Conservation (phyloP, 2,113 vertebrate species). For the Serilophus lunatus region DNA sequence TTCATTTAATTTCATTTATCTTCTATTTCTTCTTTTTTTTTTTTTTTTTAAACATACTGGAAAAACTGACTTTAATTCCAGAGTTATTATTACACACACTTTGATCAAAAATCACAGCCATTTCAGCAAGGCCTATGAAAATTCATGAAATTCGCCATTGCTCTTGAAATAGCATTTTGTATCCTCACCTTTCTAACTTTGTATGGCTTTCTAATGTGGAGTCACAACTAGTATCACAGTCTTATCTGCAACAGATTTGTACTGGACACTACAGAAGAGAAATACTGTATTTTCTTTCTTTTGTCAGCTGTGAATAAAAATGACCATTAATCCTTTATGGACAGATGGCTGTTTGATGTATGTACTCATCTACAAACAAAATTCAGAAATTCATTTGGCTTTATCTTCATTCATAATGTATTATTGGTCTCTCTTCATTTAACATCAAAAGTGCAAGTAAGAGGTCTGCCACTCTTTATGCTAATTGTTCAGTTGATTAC, state of each 20-base stretch:
- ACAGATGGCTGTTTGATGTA: slow-evolving; percentile 45
- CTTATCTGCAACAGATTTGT: not conserved
- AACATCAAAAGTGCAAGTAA: slow-evolving; percentile 46
- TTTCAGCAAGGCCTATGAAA: not conserved
- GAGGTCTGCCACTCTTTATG: not conserved
- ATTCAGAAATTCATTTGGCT: slow-evolving; percentile 46
- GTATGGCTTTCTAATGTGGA: not conserved
- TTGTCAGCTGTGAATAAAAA: not conserved
- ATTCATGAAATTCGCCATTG: not conserved
- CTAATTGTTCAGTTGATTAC: not conserved
- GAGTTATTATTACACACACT: not conserved
- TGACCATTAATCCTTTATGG: slow-evolving; percentile 9
- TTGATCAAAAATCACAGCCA: not conserved
- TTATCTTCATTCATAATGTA: slow-evolving; percentile 45
- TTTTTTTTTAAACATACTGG: not conserved
- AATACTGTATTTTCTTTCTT: not conserved
- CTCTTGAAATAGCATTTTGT: not conserved
- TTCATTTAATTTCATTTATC: not conserved
- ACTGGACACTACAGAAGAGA: not conserved
- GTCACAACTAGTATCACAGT: not conserved
- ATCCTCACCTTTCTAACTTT: not conserved
- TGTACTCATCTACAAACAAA: slow-evolving; percentile 34
- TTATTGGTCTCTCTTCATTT: slow-evolving; percentile 39
- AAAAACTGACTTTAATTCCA: not conserved
- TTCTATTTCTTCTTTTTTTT: not conserved